Evolutionary conservation across 2,797 vertebrate genomes (phyloP).

Genomic region (Synaphobranchus kaupii): DNA sequence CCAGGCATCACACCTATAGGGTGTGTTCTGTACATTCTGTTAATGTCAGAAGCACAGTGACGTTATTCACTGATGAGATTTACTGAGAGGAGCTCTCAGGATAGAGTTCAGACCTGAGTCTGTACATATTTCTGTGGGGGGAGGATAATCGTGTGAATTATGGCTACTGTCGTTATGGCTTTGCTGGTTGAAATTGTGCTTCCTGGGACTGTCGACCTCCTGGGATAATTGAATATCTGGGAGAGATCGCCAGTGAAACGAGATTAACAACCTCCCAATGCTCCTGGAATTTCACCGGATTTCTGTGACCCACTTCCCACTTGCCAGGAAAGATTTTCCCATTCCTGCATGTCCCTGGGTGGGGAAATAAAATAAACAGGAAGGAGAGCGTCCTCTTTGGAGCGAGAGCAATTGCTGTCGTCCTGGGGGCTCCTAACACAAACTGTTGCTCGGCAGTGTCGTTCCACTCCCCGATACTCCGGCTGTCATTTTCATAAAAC

Average conservation of each 20-base stretch:
- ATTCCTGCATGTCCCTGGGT: constrained; percentile 45
- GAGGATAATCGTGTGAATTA: constrained; percentile 16
- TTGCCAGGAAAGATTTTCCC: constrained; percentile 47
- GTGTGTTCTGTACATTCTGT: not conserved
- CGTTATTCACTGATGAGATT: constrained; percentile 35
- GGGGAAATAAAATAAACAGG: constrained; percentile 37
- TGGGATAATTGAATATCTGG: constrained; percentile 43
- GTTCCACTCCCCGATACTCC: not conserved
- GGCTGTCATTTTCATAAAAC: not conserved
- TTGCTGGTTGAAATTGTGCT: constrained; percentile 31
- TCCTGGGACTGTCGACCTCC: constrained; percentile 38
- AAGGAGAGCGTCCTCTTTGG: constrained; percentile 40
- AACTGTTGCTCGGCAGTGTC: constrained; percentile 39
- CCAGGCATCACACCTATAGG: not conserved
- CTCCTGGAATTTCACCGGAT: constrained; percentile 44
- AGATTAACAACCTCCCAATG: constrained; percentile 37
- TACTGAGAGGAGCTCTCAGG: constrained; percentile 28
- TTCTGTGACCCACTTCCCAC: constrained; percentile 56
- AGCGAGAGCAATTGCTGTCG: constrained; percentile 54
- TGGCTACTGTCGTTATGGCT: constrained; percentile 26
- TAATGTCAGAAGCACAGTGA: not conserved
- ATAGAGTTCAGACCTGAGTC: not conserved
- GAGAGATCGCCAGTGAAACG: constrained; percentile 21
- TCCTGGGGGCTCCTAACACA: constrained; percentile 37
- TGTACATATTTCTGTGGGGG: constrained; percentile 1